Evolutionary conservation across 92 coral and sea anemone genomes (phyloP), one percentile per base, ranked within the genome.

Genomic region (Epizoanthus scotinus): DNA sequence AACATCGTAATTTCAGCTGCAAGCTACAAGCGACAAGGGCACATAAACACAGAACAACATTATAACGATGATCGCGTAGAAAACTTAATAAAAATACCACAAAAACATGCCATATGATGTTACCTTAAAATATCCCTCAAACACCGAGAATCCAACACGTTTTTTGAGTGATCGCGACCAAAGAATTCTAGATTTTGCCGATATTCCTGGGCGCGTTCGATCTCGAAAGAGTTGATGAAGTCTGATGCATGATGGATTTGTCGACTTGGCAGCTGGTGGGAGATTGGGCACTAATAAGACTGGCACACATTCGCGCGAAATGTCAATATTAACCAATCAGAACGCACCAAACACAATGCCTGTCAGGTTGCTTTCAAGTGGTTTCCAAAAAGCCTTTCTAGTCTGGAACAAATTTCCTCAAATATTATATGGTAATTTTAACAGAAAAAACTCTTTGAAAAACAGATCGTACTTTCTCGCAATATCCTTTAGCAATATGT

Each of bases 261-360:
- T 58, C 68, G 38, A 67, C 68, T 75, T 75, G 81, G 81, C 81
- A 75, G 68, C 81, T 75, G 81, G 50, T 59, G 22, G 81, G 81
- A 22, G 81, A 59, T 75, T 75, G 81, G 81, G 81, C 67, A 75
- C 81, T 38, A 75, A 47, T 21, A 59, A 8, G 49, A 28, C 24
- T 20, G 6, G 36, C 59, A 25, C 31, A 26, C 70, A 64, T 54
- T 21, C 26, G 68, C 81, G 81, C 81, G 81, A 75, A 75, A 58
- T 75, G 58, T 58, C 71, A 34, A 14, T 8, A 19, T 63, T 47
- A 66, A 53, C 97, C 97, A 92, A 93, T 90, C 94, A 87, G 67
- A 83, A 62, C 25, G 44, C 83, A 26, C 42, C 25, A 79, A 83
- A 20, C 34, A 85, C 89, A 85, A 86, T 82, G 53, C 84, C 81